Conservation (phyloP, 2,888 invertebrate genomes). For the Neelides folsomi region DNA sequence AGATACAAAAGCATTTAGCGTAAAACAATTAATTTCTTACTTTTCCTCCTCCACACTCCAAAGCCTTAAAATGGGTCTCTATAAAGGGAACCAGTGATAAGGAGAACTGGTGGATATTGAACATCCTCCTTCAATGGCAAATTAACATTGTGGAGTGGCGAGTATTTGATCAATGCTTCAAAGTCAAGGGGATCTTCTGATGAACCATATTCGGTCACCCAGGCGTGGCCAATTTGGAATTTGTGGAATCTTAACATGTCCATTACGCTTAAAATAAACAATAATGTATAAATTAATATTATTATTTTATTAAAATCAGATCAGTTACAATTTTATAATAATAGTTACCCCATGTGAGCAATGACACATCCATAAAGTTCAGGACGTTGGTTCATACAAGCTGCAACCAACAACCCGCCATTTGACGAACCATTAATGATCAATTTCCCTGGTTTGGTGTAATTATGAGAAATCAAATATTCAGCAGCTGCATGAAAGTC, state of each 20-base stretch:
- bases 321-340: not conserved
- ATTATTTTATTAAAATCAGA: constrained; percentile 1
- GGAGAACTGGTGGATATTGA: constrained; percentile 80
- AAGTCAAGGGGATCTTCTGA: constrained; percentile 78
- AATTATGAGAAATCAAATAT: constrained; percentile 65
- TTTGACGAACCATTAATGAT: constrained; percentile 92
- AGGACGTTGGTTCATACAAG: constrained; percentile 87
- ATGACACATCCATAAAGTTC: constrained; percentile 86
- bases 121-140: constrained; percentile 43
- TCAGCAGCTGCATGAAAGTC: constrained; percentile 89
- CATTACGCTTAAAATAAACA: constrained; percentile 56
- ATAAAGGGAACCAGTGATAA: constrained; percentile 84
- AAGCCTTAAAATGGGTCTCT: too few species aligned
- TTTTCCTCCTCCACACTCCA: too few species aligned
- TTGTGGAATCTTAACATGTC: constrained; percentile 97
- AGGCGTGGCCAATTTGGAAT: constrained; percentile 93
- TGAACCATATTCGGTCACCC: constrained; percentile 91
- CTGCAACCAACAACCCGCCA: constrained; percentile 89
- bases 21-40: too few species aligned
- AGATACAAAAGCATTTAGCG: too few species aligned
- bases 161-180: constrained; percentile 67
- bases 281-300: not conserved
- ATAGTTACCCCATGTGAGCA: constrained; percentile 80
- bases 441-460: constrained; percentile 59
- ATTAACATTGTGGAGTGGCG: constrained; percentile 83